phyloP scores from a whole-genome alignment of 1,140 invertebrate genomes.

The Hylyphantes graminicola region DNA sequence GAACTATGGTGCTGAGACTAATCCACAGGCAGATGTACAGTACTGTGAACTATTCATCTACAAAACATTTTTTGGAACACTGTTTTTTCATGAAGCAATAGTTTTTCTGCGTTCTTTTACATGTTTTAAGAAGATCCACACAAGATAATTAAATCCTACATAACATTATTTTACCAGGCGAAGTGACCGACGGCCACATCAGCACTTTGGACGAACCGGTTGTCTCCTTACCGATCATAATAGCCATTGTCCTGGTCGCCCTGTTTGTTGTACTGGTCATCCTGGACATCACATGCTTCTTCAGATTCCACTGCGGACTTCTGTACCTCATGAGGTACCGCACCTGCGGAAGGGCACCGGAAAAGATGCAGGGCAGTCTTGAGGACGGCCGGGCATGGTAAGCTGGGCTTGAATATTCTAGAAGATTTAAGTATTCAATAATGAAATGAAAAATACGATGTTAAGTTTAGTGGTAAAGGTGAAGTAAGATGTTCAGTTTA shows the following conservation, averaged over 20 bases:
- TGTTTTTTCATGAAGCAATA: too few species aligned
- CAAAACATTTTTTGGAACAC: too few species aligned
- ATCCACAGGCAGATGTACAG: too few species aligned
- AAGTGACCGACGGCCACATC: constrained; percentile 65
- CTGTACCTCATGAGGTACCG: constrained; percentile 58
- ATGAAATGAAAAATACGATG: too few species aligned
- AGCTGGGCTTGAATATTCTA: not conserved
- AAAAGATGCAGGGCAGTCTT: constrained; percentile 26
- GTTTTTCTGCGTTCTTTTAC: too few species aligned
- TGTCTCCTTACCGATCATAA: constrained; percentile 43
- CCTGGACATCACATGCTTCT: constrained; percentile 62
- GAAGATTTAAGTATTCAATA: too few species aligned
- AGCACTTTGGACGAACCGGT: constrained; percentile 28
- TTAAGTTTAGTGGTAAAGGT: too few species aligned
- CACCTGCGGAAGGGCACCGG: constrained; percentile 34
- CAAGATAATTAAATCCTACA: not conserved
- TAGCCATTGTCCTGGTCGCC: constrained; percentile 53
- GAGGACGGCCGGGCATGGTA: constrained; percentile 54
- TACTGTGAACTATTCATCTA: too few species aligned
- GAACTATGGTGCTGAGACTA: too few species aligned
- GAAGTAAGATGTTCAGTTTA: too few species aligned
- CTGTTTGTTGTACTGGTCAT: constrained; percentile 51
- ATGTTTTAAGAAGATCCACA: too few species aligned
- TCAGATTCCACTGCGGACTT: constrained; percentile 61
- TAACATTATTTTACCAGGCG: constrained; percentile 71